Base-by-base conservation (phyloP, 1,140 invertebrate genomes). In the Diprion similis region DNA sequence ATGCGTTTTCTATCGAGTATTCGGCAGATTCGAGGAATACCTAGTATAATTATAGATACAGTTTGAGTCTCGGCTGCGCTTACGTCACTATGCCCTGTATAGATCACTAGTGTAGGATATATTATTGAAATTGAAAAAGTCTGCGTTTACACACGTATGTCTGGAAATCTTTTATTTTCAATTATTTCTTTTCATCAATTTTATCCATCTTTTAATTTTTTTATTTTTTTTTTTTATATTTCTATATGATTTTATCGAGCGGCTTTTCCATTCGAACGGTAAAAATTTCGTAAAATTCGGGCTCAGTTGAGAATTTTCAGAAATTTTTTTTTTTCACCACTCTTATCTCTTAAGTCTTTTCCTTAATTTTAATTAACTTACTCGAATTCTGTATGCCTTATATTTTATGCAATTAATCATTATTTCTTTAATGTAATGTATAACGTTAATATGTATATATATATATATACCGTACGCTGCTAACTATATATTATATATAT, bases 11-110 rank as follows among this genome's bases (percentile, higher is more conserved):
- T 37, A 6, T 37, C 24, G 24, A 3, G 6, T 37, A 6, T 37
- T 37, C 24, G 24, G 24, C 24, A 37, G 24, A 3, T 37, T 37
- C 24, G 24, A 37, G 24, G 24, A 6, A 37, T 37, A 37, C 24
- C 24, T 37, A 37, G 24, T 37, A 37, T n/a, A n/a, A n/a, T 37
- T 37, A 37, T 37, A 37, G 24, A 37, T 1, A 37, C 24, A 37
- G 24, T 37, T 37, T 37, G 24, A 37, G 24, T 37, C 24, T 37
- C 24, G 24, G 24, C 24, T 37, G 24, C 65, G 66, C 84, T 87
- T 87, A 87, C 65, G 77, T 59, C 79, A 70, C 85, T 87, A 87
- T 87, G 86, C 86, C 86, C 86, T 88, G 86, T 88, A 87, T 87
- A 88, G 83, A 86, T 84, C 86, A 86, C 86, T 82, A 75, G 76